Evolutionary conservation across 2,113 vertebrate species (phyloP).

Genomic region (Chelonoidis abingdonii): DNA sequence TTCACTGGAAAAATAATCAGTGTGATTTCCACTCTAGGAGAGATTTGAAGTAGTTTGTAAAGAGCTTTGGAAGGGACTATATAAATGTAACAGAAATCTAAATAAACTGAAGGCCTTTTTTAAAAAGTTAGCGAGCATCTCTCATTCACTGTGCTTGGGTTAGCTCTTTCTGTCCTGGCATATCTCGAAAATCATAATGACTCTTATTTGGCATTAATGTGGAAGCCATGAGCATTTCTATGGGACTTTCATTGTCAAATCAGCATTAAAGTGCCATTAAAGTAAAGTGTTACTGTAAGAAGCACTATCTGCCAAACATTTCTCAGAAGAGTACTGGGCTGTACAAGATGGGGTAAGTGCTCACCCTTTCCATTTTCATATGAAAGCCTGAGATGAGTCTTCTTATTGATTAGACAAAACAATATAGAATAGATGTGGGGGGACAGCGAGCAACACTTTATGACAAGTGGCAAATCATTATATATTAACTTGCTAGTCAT

Average conservation of each 20-base stretch:
- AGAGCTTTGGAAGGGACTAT: neutral
- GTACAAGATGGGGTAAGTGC: constrained; percentile 46
- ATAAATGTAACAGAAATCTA: neutral
- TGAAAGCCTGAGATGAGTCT: constrained; percentile 62
- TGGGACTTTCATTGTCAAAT: constrained; percentile 72
- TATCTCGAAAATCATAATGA: constrained; percentile 56
- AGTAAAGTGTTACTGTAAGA: constrained; percentile 83
- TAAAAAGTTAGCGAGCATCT: constrained; percentile 42
- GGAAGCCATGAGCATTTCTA: constrained; percentile 54
- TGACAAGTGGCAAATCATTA: constrained; percentile 61
- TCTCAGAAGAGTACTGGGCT: constrained; percentile 79
- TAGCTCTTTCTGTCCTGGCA: constrained; percentile 52
- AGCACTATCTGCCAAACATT: constrained; percentile 70
- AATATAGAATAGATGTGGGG: constrained; percentile 59
- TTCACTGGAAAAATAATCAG: neutral
- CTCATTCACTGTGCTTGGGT: neutral
- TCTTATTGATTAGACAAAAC: constrained; percentile 79
- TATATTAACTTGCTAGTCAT: constrained; percentile 74
- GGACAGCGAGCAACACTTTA: constrained; percentile 60
- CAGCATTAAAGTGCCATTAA: constrained; percentile 79
- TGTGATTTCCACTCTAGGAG: neutral
- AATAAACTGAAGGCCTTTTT: neutral
- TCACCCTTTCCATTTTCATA: constrained; percentile 59
- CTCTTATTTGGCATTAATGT: constrained; percentile 74
- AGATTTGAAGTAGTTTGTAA: neutral